Conservation (phyloP, 2,888 invertebrate species). For the Troglohyphantes excavatus region DNA sequence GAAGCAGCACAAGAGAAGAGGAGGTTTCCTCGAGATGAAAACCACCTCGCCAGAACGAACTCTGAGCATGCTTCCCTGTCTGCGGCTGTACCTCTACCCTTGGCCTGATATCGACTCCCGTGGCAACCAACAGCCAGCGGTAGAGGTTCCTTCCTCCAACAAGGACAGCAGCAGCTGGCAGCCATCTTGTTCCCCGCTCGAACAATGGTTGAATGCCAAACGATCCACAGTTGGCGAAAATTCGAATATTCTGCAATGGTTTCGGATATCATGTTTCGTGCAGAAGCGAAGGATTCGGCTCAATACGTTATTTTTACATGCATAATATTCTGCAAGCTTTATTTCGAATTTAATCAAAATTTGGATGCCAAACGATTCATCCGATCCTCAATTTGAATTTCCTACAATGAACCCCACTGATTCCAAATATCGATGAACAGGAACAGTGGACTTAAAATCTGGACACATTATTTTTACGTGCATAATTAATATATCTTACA, state of each 20-base stretch:
- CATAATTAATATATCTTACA: too few species aligned
- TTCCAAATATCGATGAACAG: too few species aligned
- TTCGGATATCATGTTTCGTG: too few species aligned
- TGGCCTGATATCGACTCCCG: conserved; percentile 64
- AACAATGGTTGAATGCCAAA: neutral
- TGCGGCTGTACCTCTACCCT: conserved; percentile 40
- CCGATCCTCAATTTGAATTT: too few species aligned
- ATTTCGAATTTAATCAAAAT: too few species aligned
- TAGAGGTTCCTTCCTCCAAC: conserved; percentile 29
- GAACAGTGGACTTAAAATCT: too few species aligned
- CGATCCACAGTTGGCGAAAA: neutral
- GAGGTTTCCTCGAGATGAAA: conserved; percentile 23
- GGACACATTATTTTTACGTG: too few species aligned
- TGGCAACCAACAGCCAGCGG: conserved; percentile 11
- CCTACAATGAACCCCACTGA: too few species aligned
- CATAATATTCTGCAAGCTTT: too few species aligned
- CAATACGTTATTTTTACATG: too few species aligned
- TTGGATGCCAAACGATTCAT: too few species aligned
- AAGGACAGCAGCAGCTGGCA: conserved; percentile 36
- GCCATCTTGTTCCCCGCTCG: conserved; percentile 50
- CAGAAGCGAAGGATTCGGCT: too few species aligned
- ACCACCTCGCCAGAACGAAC: conserved; percentile 12
- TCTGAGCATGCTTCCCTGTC: neutral
- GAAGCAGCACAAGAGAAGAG: conserved; percentile 24
- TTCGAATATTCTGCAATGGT: neutral